Evolutionary conservation across 2,113 vertebrate genomes (phyloP).

Genomic region (Protobothrops flavoviridis): DNA sequence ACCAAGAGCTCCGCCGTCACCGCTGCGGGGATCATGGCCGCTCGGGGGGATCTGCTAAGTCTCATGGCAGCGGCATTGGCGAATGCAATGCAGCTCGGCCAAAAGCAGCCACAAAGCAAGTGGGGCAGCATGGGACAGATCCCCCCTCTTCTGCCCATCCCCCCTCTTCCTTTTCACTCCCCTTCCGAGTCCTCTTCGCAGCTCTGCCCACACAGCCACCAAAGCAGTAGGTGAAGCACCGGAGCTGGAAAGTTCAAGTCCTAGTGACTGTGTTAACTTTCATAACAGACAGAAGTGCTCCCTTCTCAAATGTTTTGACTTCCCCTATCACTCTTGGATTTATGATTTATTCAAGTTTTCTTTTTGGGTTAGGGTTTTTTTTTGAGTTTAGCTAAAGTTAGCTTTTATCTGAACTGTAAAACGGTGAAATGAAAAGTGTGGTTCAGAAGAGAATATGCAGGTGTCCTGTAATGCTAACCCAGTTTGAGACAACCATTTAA

Average conservation of each 20-base stretch:
- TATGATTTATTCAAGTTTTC: background rate
- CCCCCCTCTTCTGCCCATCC: too few species aligned
- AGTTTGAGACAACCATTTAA: background rate
- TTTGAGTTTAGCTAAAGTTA: background rate
- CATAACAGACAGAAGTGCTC: background rate
- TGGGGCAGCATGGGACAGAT: too few species aligned
- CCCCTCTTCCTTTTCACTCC: too few species aligned
- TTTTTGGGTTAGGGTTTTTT: background rate
- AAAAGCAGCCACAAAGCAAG: too few species aligned
- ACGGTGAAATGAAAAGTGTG: background rate
- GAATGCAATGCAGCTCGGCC: too few species aligned
- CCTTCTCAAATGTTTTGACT: background rate
- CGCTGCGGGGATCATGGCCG: too few species aligned
- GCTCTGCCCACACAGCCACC: too few species aligned
- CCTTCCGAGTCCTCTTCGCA: too few species aligned
- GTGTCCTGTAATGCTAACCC: background rate
- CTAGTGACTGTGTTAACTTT: background rate
- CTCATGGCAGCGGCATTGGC: too few species aligned
- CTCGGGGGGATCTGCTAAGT: too few species aligned
- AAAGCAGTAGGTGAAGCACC: too few species aligned
- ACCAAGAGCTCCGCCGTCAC: too few species aligned
- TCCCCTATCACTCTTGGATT: background rate
- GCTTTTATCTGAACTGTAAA: background rate
- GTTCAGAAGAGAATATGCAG: background rate
- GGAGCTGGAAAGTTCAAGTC: background rate